Evolutionary conservation across 2,888 invertebrate species (phyloP).

Genomic region (Cerastoderma edule): DNA sequence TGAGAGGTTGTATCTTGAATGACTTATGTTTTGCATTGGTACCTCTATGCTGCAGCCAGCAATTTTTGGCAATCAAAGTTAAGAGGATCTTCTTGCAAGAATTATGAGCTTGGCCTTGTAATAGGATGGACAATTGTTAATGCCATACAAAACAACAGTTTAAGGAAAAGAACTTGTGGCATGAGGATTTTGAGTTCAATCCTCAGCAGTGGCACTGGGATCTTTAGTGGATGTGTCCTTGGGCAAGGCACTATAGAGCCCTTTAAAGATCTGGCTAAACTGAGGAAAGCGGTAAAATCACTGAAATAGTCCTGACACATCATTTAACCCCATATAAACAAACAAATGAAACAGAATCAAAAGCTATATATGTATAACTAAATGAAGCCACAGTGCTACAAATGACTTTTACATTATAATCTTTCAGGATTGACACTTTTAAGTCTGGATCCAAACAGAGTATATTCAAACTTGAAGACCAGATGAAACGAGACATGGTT

Average conservation of each 20-base stretch:
- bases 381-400: not conserved
- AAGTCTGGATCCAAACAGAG: slow-evolving; percentile 54
- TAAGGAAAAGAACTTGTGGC: too few relatives aligned
- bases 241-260: not conserved
- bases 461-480: slow-evolving; percentile 56
- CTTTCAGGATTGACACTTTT: slow-evolving; percentile 54
- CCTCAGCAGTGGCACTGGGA: too few relatives aligned
- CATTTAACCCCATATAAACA: not conserved
- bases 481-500: slow-evolving; percentile 39
- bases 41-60: too few relatives aligned
- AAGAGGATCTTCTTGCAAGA: too few relatives aligned
- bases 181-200: too few relatives aligned
- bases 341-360: not conserved
- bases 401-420: slow-evolving; percentile 1
- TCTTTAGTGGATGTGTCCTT: not conserved
- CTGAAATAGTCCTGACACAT: not conserved
- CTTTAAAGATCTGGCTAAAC: not conserved
- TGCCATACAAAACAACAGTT: too few relatives aligned
- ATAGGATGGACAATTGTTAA: too few relatives aligned
- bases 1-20: too few relatives aligned
- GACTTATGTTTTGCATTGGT: too few relatives aligned
- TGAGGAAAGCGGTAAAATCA: not conserved
- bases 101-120: too few relatives aligned
- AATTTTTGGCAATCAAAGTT: too few relatives aligned
- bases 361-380: not conserved